Conservation (phyloP, 1,140 invertebrate species). For the Rhyzopertha dominica region DNA sequence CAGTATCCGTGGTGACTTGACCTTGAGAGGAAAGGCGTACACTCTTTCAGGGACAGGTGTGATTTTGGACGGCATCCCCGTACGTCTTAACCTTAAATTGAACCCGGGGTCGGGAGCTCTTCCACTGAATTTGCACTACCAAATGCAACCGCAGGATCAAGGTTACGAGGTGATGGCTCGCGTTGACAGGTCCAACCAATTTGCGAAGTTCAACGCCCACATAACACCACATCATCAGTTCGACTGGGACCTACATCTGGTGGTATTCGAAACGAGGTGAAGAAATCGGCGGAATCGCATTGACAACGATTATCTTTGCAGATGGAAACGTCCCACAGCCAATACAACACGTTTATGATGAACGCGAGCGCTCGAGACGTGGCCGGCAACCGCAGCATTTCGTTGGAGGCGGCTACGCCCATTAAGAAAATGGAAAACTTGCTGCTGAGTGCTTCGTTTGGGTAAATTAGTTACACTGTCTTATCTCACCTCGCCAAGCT, state of each 20-base stretch:
- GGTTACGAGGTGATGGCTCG: conserved; percentile 27
- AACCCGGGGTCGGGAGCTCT: not conserved
- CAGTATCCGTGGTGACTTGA: conserved; percentile 12
- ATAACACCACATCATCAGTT: conserved; percentile 23
- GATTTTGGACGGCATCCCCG: conserved; percentile 10
- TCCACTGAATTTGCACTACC: conserved; percentile 23
- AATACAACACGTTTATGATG: conserved; percentile 40
- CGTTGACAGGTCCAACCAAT: conserved; percentile 26
- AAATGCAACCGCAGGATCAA: conserved; percentile 22
- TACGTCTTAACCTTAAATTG: conserved; percentile 10
- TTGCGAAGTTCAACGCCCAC: conserved; percentile 27
- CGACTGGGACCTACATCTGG: conserved; percentile 35
- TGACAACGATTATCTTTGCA: conserved; percentile 28
- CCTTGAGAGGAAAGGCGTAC: conserved; percentile 2
- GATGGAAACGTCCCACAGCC: conserved; percentile 48
- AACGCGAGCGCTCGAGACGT: conserved; percentile 24
- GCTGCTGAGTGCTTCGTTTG: conserved; percentile 27
- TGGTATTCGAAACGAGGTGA: conserved; percentile 35
- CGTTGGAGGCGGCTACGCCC: conserved; percentile 32
- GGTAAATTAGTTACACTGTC: too few relatives aligned
- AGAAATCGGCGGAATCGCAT: conserved; percentile 4
- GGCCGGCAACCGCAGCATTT: conserved; percentile 23
- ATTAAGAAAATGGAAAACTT: conserved; percentile 35
- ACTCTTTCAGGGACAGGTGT: conserved; percentile 6
- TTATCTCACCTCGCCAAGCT: too few relatives aligned